Percentiles rank a stretch among this genome's conserved stretches.
These are phyloP conservation scores for Notothenia coriiceps DNA, from an alignment of 2,113 vertebrate genomes.

Conservation along the genomic window DNA sequence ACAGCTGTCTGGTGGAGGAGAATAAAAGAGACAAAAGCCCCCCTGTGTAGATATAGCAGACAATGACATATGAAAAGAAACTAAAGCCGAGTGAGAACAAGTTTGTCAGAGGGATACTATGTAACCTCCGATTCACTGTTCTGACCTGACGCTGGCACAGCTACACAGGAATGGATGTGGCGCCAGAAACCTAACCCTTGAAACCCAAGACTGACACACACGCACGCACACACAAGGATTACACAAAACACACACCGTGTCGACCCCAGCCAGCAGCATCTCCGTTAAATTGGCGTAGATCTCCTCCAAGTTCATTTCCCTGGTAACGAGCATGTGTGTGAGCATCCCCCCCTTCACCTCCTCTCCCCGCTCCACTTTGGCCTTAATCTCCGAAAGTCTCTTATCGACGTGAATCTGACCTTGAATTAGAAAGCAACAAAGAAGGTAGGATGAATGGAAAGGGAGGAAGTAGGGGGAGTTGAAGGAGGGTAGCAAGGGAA, in stretches of 20 bases:
- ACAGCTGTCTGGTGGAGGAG: conserved; percentile 47
- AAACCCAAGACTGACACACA: conserved; percentile 58
- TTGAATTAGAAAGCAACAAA: conserved; percentile 72
- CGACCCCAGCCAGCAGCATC: conserved; percentile 94
- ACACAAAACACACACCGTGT: conserved; percentile 85
- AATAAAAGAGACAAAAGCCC: conserved; percentile 50
- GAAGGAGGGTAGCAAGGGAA: not conserved
- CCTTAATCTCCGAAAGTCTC: conserved; percentile 85
- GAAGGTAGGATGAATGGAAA: conserved; percentile 38
- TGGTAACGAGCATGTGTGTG: conserved; percentile 88
- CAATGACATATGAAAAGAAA: conserved; percentile 66
- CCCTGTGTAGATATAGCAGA: conserved; percentile 55
- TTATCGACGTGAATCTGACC: conserved; percentile 91
- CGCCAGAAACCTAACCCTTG: conserved; percentile 68
- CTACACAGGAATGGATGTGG: conserved; percentile 64
- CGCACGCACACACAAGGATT: conserved; percentile 1
- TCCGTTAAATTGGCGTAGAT: conserved; percentile 94
- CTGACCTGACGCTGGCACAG: conserved; percentile 72
- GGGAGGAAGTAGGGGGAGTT: not conserved
- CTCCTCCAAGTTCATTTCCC: conserved; percentile 91
- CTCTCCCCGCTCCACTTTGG: conserved; percentile 83
- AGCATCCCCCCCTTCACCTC: conserved; percentile 89
- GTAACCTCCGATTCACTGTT: conserved; percentile 61
- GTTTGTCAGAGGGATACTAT: conserved; percentile 65
- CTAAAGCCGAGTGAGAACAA: conserved; percentile 71